These are phyloP conservation scores for Epistrophe grossulariae DNA, from an alignment of 2,888 invertebrate species.

Conservation along the genomic window DNA sequence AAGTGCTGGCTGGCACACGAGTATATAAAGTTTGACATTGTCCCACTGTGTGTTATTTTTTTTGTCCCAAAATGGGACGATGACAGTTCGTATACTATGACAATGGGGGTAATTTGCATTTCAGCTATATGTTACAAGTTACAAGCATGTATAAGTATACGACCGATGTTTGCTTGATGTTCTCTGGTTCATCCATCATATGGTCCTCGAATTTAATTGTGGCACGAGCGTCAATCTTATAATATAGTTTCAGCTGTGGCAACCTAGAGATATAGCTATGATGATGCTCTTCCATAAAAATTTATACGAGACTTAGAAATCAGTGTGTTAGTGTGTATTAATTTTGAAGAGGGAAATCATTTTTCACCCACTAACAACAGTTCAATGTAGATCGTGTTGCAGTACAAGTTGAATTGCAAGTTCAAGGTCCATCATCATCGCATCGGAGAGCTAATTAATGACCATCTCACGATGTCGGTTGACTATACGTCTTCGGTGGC, in stretches of 20 bases:
- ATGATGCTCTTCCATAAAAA: conserved; percentile 8
- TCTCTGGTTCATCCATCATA: conserved; percentile 40
- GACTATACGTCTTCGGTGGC: conserved; percentile 36
- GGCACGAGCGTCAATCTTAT: conserved; percentile 46
- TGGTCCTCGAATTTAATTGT: conserved; percentile 30
- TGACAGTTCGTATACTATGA: conserved; percentile 13
- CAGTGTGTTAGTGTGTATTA: not conserved
- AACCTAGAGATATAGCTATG: conserved; percentile 3
- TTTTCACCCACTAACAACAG: conserved; percentile 55
- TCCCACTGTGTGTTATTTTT: not conserved
- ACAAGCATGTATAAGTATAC: no score
- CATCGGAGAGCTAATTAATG: conserved; percentile 55
- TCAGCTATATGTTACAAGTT: not conserved
- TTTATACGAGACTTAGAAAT: conserved; percentile 28
- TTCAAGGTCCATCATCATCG: conserved; percentile 68
- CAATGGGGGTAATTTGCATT: conserved; percentile 54
- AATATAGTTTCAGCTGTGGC: not conserved
- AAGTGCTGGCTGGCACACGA: conserved; percentile 30
- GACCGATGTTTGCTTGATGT: conserved; percentile 8
- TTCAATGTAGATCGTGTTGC: conserved; percentile 43
- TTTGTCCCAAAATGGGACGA: conserved; percentile 3
- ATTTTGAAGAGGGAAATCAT: conserved; percentile 30
- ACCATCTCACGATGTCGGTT: conserved; percentile 58
- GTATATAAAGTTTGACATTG: conserved; percentile 38
- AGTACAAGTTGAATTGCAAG: conserved; percentile 52